A percentile compares a stretch with the other conserved stretches of the same genome.
These are phyloP conservation scores for Sminthurinus aureus DNA, from an alignment of 2,888 invertebrate species.

Conservation along the genomic window DNA sequence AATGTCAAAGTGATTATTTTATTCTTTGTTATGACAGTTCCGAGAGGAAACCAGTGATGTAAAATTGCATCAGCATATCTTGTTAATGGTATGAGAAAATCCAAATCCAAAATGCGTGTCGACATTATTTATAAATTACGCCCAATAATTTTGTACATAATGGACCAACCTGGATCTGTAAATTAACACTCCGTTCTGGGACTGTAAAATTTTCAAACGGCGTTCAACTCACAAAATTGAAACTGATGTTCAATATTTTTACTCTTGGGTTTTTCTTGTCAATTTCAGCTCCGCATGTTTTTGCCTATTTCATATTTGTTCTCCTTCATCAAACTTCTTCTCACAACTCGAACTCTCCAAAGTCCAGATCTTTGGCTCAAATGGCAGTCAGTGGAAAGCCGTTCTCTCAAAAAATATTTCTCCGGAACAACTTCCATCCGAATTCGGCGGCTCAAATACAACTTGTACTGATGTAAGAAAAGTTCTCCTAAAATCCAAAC, in stretches of 20 bases:
- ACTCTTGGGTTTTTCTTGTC: neutral
- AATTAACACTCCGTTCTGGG: no score
- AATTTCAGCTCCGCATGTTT: constrained; percentile 42
- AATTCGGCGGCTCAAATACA: constrained; percentile 36
- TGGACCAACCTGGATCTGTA: no score
- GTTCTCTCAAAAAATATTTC: constrained; percentile 32
- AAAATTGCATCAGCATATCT: no score
- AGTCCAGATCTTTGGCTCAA: constrained; percentile 40
- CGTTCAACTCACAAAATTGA: neutral
- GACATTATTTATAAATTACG: no score
- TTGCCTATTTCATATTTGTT: constrained; percentile 42
- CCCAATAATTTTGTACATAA: no score
- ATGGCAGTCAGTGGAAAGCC: constrained; percentile 34
- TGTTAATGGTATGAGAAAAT: no score
- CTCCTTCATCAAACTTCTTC: constrained; percentile 39
- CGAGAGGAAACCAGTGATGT: no score
- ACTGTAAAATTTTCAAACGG: neutral
- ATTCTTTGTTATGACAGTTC: no score
- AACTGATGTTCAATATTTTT: constrained; percentile 7
- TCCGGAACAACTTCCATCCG: constrained; percentile 29
- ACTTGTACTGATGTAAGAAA: constrained; percentile 23
- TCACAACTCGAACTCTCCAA: constrained; percentile 40
- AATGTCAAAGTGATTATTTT: no score
- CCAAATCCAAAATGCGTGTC: no score
- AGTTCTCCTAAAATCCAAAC: neutral